A percentile compares a stretch with the other conserved stretches of the same genome.
These are phyloP conservation scores for Aegithalos caudatus DNA, from an alignment of 2,113 vertebrate species.

Conservation along the genomic window DNA sequence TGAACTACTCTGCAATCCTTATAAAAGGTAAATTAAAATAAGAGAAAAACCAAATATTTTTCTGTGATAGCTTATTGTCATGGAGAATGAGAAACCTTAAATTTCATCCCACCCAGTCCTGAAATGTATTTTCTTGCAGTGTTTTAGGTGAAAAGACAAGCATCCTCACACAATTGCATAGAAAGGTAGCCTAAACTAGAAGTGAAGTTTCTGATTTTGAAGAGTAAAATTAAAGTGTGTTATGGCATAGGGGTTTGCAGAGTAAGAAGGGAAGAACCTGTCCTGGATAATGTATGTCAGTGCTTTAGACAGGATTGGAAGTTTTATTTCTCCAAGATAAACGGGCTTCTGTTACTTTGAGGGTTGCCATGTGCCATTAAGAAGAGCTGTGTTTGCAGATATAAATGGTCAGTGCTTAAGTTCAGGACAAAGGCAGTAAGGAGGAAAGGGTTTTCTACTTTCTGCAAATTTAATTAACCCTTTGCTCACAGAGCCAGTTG, in stretches of 20 bases:
- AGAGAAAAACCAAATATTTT: background rate
- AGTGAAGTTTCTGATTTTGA: background rate
- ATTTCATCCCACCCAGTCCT: background rate
- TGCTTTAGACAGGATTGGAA: background rate
- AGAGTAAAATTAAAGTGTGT: background rate
- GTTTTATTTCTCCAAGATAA: background rate
- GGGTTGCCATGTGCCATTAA: background rate
- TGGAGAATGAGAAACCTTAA: background rate
- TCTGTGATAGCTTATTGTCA: background rate
- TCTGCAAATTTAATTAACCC: background rate
- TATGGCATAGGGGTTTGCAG: background rate
- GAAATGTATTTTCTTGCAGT: background rate
- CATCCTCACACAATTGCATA: background rate
- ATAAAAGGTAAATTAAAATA: slow-evolving; percentile 73
- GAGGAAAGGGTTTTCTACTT: background rate
- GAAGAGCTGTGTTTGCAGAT: background rate
- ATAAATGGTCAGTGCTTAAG: background rate
- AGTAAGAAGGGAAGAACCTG: background rate
- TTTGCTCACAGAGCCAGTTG: background rate
- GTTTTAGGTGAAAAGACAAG: background rate
- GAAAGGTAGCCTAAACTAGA: background rate
- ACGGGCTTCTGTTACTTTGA: background rate
- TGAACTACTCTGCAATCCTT: slow-evolving; percentile 66
- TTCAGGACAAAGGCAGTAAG: background rate
- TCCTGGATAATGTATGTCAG: background rate